Conservation (phyloP, 92 coral and sea anemone genomes). For the Heteractis magnifica region DNA sequence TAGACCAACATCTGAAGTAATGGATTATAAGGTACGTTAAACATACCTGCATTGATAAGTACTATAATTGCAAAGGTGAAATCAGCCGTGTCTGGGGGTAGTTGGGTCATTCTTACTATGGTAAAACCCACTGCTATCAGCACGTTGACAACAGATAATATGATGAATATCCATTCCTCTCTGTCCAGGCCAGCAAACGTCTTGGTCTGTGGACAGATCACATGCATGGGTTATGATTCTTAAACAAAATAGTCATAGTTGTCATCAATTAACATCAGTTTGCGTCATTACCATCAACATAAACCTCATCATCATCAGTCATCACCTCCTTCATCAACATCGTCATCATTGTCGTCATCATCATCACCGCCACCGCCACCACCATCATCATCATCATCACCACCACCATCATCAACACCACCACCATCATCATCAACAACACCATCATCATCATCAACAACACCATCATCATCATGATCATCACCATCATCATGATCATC, state of each 20-base stretch:
- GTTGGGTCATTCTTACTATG: slow-evolving; percentile 53
- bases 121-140: slow-evolving; percentile 70
- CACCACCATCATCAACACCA: background rate
- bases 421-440: too few species aligned
- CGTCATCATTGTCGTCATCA: background rate
- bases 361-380: background rate
- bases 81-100: slow-evolving; percentile 40
- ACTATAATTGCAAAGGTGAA: slow-evolving; percentile 82
- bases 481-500: background rate
- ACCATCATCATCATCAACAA: too few species aligned
- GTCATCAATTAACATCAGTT: too few species aligned
- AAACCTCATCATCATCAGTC: background rate
- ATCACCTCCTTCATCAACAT: background rate
- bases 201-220: slow-evolving; percentile 51
- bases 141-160: slow-evolving; percentile 61
- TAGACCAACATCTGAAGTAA: background rate
- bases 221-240: background rate
- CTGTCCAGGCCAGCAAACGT: slow-evolving; percentile 86
- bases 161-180: slow-evolving; percentile 72
- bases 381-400: background rate
- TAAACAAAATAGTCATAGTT: too few species aligned
- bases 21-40: background rate
- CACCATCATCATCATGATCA: too few species aligned
- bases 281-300: background rate
- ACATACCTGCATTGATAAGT: slow-evolving; percentile 77